Evolutionary conservation across 1,140 invertebrate genomes (phyloP).

Genomic region (Pseudomyrmex dendroicus): DNA sequence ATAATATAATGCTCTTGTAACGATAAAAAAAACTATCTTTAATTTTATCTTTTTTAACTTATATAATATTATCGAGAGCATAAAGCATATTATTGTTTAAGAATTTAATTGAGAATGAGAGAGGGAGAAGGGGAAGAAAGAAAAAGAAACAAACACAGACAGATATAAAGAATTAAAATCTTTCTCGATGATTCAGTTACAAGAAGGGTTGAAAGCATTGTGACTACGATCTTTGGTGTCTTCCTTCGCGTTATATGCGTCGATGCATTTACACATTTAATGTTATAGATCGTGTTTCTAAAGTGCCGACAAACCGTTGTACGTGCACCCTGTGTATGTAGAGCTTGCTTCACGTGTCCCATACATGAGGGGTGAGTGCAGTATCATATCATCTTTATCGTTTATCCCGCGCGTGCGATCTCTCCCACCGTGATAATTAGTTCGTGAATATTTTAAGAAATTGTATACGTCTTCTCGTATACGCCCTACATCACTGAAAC

Average conservation of each 20-base stretch:
- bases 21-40: conserved; percentile 27
- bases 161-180: background rate
- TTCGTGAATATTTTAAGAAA: conserved; percentile 54
- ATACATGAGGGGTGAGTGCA: background rate
- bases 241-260: conserved; percentile 4
- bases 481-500: conserved; percentile 32
- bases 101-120: conserved; percentile 7
- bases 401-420: conserved; percentile 29
- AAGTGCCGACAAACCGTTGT: background rate
- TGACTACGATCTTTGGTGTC: conserved; percentile 1
- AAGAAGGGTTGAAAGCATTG: background rate
- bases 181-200: conserved; percentile 10
- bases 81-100: background rate
- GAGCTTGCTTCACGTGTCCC: conserved; percentile 11
- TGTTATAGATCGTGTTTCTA: conserved; percentile 45
- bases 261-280: conserved; percentile 31
- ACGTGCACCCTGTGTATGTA: conserved; percentile 2
- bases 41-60: conserved; percentile 8
- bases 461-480: conserved; percentile 8
- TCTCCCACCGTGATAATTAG: conserved; percentile 37
- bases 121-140: background rate
- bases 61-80: background rate
- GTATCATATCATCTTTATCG: conserved; percentile 45
- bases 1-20: background rate
- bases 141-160: too few species aligned